Evolutionary conservation across 2,888 invertebrate genomes (phyloP).

Genomic region (Lycophotia porphyrea): DNA sequence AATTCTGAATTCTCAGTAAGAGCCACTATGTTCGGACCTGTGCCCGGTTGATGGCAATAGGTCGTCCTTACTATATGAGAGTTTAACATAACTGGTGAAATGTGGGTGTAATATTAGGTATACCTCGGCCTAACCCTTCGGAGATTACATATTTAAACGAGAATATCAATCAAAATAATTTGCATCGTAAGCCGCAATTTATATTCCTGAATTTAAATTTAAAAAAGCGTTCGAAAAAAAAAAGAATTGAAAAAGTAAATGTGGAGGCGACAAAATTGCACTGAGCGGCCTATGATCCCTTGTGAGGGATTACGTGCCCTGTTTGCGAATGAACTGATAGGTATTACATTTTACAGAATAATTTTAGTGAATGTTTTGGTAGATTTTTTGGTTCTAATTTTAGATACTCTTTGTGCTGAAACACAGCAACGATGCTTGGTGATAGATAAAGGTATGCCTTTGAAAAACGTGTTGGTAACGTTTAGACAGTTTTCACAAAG

Average conservation of each 20-base stretch:
- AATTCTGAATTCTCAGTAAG: too few relatives aligned
- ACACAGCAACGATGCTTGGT: neutral
- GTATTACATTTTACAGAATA: conserved; percentile 31
- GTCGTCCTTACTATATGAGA: too few relatives aligned
- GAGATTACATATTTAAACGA: neutral
- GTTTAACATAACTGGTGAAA: too few relatives aligned
- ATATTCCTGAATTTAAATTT: conserved; percentile 7
- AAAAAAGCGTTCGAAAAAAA: conserved; percentile 23
- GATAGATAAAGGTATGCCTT: neutral
- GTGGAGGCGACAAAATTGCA: conserved; percentile 45
- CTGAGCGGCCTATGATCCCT: conserved; percentile 40
- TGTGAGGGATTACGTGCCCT: conserved; percentile 35
- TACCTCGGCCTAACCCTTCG: too few relatives aligned
- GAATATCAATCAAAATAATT: conserved; percentile 15
- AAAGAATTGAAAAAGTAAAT: conserved; percentile 6
- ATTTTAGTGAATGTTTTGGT: neutral
- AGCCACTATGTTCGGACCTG: too few relatives aligned
- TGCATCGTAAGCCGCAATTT: conserved; percentile 13
- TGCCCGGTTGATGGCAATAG: too few relatives aligned
- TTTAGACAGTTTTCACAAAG: neutral
- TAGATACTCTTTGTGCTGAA: neutral
- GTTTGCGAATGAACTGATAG: conserved; percentile 32
- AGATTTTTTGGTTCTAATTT: neutral
- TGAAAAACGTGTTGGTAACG: neutral
- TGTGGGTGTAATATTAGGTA: too few relatives aligned